Base-by-base conservation (phyloP, 2,113 vertebrate genomes). In the Zosterops hypoxanthus region DNA sequence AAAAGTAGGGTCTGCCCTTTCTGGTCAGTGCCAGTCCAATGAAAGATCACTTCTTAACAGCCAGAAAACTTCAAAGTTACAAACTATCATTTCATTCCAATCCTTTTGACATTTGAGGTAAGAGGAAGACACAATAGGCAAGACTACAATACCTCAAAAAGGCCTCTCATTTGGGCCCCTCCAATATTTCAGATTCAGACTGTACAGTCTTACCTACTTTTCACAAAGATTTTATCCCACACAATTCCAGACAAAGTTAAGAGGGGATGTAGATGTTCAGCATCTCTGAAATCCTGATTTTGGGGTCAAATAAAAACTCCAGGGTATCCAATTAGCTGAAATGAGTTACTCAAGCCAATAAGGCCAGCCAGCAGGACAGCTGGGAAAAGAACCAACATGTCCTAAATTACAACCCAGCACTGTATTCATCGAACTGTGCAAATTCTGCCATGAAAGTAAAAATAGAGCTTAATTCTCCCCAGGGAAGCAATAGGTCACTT, bases 281-380 rank as follows among this genome's bases (percentile, higher is more conserved):
- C 49, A 71, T 64, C 88, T 84, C 82, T 61, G 84, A 83, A 90
- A n/a, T 71, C 53, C 64, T 55, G 34, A 86, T 81, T 96, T 93
- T 68, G 92, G 86, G 80, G 86, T 93, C 88, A 92, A 83, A 94
- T 71, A 94, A 92, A 93, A 94, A 81, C 92, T 49, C 82, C 88
- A 93, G 83, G 76, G 23, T 83, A 88, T 33, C 88, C 80, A 94
- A 96, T 96, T 94, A 97, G 84, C 39, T 61, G 50, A 94, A 95
- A 93, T 73, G 24, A 93, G 63, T 86, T 94, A 88, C 71, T 77
- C 42, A 82, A 80, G 75, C 84, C 90, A 94, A 41, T 63, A 92
- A 94, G 75, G 34, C 42, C 82, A 95, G 92, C 55, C 93, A 94
- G 94, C 93, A 91, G 90, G 95, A 91, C 84, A 95, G 75, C 90